A percentile compares a stretch with the other conserved stretches of the same genome.
Conservation (phyloP, 2,797 vertebrate genomes). For the Phoeniculus purpureus region DNA sequence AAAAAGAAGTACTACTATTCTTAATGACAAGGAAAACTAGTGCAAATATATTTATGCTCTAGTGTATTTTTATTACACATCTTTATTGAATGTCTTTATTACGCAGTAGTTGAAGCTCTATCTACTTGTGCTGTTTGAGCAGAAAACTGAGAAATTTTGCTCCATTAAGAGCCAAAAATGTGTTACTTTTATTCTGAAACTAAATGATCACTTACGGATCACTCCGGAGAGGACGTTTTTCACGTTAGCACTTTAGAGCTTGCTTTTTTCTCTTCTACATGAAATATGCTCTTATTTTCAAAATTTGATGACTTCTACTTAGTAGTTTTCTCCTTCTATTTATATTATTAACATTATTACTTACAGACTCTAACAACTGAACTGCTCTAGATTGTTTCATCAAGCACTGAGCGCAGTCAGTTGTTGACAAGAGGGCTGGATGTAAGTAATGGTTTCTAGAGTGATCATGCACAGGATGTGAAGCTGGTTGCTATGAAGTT, state of each 20-base stretch:
- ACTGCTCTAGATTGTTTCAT: background rate
- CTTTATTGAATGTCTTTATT: background rate
- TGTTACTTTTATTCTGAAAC: background rate
- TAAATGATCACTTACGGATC: rapidly evolving
- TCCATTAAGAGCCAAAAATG: background rate
- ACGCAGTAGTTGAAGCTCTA: background rate
- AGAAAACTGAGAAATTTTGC: background rate
- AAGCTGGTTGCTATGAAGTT: slow-evolving; percentile 17
- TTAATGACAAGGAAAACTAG: background rate
- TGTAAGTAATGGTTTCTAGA: background rate
- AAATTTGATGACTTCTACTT: background rate
- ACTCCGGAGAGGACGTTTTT: background rate
- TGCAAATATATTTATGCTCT: background rate
- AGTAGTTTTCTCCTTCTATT: background rate
- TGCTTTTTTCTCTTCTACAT: background rate
- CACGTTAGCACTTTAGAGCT: background rate
- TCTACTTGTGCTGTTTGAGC: background rate
- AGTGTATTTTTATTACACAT: too few species aligned
- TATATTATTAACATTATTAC: background rate
- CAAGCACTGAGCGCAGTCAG: background rate
- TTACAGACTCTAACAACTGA: background rate
- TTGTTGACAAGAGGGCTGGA: background rate
- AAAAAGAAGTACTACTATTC: background rate
- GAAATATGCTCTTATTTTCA: background rate
- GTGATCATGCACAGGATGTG: background rate